Conservation (phyloP, 2,113 vertebrate species). For the Neodon shergylaensis region DNA sequence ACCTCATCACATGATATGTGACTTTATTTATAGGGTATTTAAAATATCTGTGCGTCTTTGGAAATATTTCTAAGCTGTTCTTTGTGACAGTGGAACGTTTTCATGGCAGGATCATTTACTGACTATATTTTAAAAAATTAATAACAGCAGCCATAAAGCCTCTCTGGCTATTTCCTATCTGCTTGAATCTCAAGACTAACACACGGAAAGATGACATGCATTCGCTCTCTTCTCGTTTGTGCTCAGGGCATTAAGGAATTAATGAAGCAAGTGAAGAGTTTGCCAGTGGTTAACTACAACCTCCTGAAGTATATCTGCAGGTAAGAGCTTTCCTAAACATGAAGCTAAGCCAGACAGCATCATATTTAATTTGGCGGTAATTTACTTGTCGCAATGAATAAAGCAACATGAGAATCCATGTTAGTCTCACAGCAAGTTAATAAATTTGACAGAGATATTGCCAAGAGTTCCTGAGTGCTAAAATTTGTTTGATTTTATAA, state of each 20-base stretch:
- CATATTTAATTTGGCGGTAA: neutral
- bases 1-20: neutral
- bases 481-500: neutral
- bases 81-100: neutral
- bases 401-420: neutral
- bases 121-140: neutral
- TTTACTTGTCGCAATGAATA: neutral
- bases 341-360: neutral
- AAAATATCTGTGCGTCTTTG: neutral
- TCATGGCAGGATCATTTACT: neutral
- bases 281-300: slow-evolving; percentile 97
- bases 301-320: slow-evolving; percentile 98
- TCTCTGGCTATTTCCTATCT: neutral
- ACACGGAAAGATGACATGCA: neutral
- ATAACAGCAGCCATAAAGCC: neutral
- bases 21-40: neutral
- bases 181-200: neutral
- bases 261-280: slow-evolving; percentile 91
- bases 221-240: slow-evolving; percentile 38
- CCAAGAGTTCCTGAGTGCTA: neutral
- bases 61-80: slow-evolving; percentile 25
- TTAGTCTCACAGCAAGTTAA: neutral
- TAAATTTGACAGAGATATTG: neutral
- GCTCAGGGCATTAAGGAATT: slow-evolving; percentile 94
- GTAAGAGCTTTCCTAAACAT: slow-evolving; percentile 83